Evolutionary conservation across 23 tunicate species (phyloP), one percentile per base, ranked within the genome.

Genomic region (Trididemnum clinides): DNA sequence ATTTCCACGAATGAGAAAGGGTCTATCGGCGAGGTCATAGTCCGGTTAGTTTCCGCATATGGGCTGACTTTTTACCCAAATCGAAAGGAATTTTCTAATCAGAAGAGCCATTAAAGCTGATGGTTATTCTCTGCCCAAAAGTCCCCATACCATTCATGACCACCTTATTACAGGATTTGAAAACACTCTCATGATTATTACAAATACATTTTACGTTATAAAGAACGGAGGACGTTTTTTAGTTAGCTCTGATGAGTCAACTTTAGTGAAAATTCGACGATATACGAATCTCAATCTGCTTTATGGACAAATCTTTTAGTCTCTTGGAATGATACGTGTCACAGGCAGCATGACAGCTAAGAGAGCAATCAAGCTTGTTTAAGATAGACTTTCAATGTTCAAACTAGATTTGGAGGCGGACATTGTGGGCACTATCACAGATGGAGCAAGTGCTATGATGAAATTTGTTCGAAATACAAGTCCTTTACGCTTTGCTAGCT

Each of bases 401-500:
- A n/a, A n/a, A n/a, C 70, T 62, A 10, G n/a, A 62, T 23, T 22
- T 62, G 26, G 70, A 62, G 23, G 5, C 25, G 70, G 70, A 62
- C 27, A 62, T 62, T 62, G 70, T 62, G 70, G 70, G 23, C 70
- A 62, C 25, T 5, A 62, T 62, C 70, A 62, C 70, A 62, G n/a
- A 62, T 62, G 70, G 70, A 62, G 70, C 27, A 5, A 62, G 70
- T 62, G 54, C 15, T 44, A 62, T 62, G 70, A 62, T 62, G 70
- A 62, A 62, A 62, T 18, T 62, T 22, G 70, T 20, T 62, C 70
- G 70, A 62, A 23, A 62, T 12, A 62, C 70, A 62, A 62, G 21
- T 62, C 70, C 70, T 18, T 5, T 62, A 23, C 70, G n/a, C 70
- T 10, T 22, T 62, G 70, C 70, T 62, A 10, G 70, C 25, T 62